These are phyloP conservation scores for Camarhynchus parvulus DNA, from an alignment of 2,113 vertebrate species.

Conservation along the genomic window DNA sequence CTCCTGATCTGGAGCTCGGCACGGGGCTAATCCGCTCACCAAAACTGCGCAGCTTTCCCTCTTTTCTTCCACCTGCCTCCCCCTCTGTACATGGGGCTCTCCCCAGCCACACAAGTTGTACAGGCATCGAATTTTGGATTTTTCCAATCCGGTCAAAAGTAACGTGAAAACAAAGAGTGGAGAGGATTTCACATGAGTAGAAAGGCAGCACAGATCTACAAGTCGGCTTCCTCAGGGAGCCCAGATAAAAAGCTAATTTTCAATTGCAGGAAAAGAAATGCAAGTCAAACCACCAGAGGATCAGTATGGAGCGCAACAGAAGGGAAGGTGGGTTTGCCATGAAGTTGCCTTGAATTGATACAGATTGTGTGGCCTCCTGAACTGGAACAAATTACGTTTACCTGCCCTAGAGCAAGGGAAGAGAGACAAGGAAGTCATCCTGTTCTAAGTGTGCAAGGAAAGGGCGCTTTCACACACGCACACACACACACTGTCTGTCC, in stretches of 20 bases:
- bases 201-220: background rate
- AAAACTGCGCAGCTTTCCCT: background rate
- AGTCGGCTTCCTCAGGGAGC: background rate
- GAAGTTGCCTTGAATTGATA: background rate
- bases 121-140: background rate
- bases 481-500: background rate
- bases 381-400: background rate
- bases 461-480: background rate
- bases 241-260: background rate
- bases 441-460: background rate
- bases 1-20: background rate
- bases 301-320: background rate
- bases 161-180: background rate
- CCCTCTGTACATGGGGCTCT: background rate
- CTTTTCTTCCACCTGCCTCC: no score
- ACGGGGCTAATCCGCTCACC: background rate
- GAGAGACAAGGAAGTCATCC: background rate
- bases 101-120: background rate
- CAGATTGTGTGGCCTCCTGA: background rate
- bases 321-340: background rate
- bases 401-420: background rate
- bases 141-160: background rate
- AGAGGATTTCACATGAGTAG: background rate
- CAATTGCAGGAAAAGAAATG: background rate
- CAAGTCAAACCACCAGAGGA: background rate